Percentiles rank a stretch among this genome's conserved stretches.
Evolutionary conservation across 2,888 invertebrate genomes (phyloP).

Genomic region (Neocrepidodera transversa): DNA sequence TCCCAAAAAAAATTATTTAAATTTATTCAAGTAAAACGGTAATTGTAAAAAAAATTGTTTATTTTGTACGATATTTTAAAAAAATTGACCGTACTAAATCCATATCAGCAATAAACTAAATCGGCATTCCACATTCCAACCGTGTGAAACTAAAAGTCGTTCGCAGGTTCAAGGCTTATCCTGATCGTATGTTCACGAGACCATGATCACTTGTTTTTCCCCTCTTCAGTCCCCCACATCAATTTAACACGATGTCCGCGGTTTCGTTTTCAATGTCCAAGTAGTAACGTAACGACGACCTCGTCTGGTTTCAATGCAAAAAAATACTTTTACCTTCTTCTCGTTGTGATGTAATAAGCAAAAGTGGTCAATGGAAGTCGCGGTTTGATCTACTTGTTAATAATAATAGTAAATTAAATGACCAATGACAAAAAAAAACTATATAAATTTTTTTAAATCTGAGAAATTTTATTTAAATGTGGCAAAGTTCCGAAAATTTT

Average conservation of each 20-base stretch:
- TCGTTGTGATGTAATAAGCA: constrained; percentile 9
- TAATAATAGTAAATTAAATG: too few relatives aligned
- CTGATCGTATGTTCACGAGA: constrained; percentile 43
- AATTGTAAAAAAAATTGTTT: too few relatives aligned
- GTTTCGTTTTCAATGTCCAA: constrained; percentile 11
- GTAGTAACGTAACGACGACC: background rate
- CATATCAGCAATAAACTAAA: background rate
- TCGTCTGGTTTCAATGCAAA: constrained; percentile 8
- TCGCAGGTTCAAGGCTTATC: constrained; percentile 43
- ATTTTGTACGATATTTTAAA: too few relatives aligned
- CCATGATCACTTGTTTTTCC: constrained; percentile 21
- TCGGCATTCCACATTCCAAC: constrained; percentile 13
- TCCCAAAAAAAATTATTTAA: too few relatives aligned
- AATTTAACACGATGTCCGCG: background rate
- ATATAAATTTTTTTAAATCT: too few relatives aligned
- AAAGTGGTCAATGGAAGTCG: background rate
- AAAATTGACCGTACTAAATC: background rate
- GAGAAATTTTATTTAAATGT: too few relatives aligned
- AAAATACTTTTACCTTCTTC: constrained; percentile 10
- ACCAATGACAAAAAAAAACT: too few relatives aligned
- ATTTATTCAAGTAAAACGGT: too few relatives aligned
- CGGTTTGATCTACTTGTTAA: background rate
- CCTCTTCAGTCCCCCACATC: background rate
- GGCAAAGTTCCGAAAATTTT: too few relatives aligned
- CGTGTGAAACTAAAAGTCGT: constrained; percentile 27